A percentile compares a stretch with the other conserved stretches of the same genome.
phyloP scores from a whole-genome alignment of 2,113 vertebrate species.

The Camelus dromedarius region DNA sequence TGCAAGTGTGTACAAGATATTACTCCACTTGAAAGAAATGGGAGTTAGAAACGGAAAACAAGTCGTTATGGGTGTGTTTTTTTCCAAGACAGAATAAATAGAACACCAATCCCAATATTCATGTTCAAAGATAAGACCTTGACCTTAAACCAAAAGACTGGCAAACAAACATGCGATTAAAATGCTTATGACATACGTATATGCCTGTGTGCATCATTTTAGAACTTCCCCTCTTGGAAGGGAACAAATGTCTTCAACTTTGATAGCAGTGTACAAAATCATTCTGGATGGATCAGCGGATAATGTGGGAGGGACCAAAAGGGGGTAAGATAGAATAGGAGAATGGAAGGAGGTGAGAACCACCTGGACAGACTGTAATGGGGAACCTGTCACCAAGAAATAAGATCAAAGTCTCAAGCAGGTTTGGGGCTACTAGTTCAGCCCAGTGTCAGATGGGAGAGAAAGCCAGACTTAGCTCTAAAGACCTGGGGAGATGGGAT shows the following conservation, averaged over 20 bases:
- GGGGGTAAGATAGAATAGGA: no score
- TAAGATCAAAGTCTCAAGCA: neutral
- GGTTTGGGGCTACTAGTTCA: neutral
- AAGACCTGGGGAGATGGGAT: neutral
- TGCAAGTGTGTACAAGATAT: neutral
- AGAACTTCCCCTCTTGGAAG: neutral
- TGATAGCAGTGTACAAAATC: neutral
- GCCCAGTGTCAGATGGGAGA: neutral
- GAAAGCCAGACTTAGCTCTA: neutral
- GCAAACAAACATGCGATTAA: neutral
- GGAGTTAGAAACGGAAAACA: neutral
- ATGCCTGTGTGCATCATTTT: neutral
- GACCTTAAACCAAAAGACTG: neutral
- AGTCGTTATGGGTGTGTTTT: neutral
- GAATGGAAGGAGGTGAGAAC: rapidly evolving
- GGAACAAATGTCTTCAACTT: neutral
- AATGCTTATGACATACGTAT: neutral
- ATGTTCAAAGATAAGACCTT: neutral
- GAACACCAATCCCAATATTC: neutral
- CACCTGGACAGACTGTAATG: rapidly evolving
- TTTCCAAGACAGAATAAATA: neutral
- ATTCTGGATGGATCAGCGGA: neutral
- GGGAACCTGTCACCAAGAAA: rapidly evolving
- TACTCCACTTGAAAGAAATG: neutral
- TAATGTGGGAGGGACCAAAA: neutral